Conservation (phyloP, 2,113 vertebrate species). For the Eudyptes chrysolophus region DNA sequence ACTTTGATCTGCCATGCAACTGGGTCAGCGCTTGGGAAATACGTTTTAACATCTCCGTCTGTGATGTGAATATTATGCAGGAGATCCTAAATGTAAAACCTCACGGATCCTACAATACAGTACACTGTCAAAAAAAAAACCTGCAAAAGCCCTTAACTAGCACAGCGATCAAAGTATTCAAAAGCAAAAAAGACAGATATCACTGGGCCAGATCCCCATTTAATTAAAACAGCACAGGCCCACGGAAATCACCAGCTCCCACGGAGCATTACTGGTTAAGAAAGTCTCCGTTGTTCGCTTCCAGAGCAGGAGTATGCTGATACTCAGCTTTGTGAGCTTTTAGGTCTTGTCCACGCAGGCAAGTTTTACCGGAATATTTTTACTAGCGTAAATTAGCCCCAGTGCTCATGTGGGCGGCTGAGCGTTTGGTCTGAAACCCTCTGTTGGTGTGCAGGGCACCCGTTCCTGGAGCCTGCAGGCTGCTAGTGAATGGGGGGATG, state of each 20-base stretch:
- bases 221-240: neutral
- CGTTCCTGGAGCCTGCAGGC: neutral
- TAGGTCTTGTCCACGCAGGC: neutral
- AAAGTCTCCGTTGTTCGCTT: neutral
- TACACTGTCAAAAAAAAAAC: neutral
- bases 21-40: constrained; percentile 58
- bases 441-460: neutral
- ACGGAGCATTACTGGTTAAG: neutral
- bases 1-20: constrained; percentile 67
- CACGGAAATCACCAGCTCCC: neutral
- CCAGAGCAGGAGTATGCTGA: neutral
- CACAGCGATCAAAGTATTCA: neutral
- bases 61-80: neutral
- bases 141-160: neutral
- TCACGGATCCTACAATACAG: neutral
- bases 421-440: neutral
- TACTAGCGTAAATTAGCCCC: neutral
- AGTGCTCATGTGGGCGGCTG: neutral
- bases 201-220: neutral
- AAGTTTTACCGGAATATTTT: neutral
- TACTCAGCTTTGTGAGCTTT: neutral
- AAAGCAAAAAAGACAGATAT: neutral
- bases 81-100: constrained; percentile 27
- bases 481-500: neutral
- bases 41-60: constrained; percentile 36